Evolutionary conservation across 2,888 invertebrate genomes (phyloP), one percentile per base, ranked within the genome.

Genomic region (Tenthredo notha): DNA sequence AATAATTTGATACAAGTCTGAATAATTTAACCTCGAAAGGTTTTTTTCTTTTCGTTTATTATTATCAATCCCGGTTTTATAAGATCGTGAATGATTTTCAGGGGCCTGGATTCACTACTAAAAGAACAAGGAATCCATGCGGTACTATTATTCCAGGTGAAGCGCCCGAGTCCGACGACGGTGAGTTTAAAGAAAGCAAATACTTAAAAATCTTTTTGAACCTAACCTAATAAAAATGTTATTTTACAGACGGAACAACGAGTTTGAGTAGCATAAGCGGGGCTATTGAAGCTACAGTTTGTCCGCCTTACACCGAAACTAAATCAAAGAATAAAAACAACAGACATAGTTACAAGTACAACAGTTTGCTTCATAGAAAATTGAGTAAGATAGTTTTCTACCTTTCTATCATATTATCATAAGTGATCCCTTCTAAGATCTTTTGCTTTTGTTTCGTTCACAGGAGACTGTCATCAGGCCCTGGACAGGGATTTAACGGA

Each of bases 281-380:
- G 85, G 92, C 91, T 10, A 84, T 92, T 9, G 92, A 93, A 85
- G 90, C 90, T 6, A 90, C 92, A 25, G 89, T 88, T 25, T 93
- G 93, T 86, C 90, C 91, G 43, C 91, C 91, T 25, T 92, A 92
- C 40, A 82, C 88, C 0, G 90, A 91, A 37, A 74, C 89, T 10
- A 92, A 90, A 87, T 1, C n/a, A 7, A 86, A 87, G 29, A 86
- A 88, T 37, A 92, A 90, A 84, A 90, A 89, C 4, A 92, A 91
- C 84, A 92, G 88, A 85, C 90, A 87, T 86, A 90, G 88, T 40
- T 89, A 92, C 85, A 93, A 93, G 85, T 93, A 93, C 77, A 93
- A 93, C 86, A 93, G 93, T 88, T 88, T 93, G 70, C 90, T 93
- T 2, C 93, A 93, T 85, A 93, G 91, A 85, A 93, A 93, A 90